phyloP scores from a whole-genome alignment of 1,140 invertebrate species.

The Dinothrombium tinctorium region DNA sequence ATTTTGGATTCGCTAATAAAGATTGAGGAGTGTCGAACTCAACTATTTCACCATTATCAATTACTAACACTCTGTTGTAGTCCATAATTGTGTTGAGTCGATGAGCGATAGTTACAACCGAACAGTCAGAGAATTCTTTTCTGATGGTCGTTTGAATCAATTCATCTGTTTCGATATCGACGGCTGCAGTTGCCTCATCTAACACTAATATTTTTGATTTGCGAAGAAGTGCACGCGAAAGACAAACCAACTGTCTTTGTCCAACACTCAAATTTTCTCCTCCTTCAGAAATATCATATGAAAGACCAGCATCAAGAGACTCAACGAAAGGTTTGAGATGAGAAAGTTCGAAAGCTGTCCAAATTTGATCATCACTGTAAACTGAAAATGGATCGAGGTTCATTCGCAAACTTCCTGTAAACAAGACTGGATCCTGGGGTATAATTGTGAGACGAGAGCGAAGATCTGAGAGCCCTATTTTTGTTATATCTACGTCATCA shows the following conservation, averaged over 20 bases:
- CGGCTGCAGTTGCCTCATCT: slow-evolving; percentile 24
- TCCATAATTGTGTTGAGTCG: slow-evolving; percentile 24
- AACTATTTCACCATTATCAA: slow-evolving; percentile 21
- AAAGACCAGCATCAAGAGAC: slow-evolving; percentile 7
- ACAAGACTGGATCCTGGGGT: slow-evolving; percentile 30
- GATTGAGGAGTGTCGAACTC: slow-evolving; percentile 53
- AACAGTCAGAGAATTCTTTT: slow-evolving; percentile 21
- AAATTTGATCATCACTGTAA: slow-evolving; percentile 19
- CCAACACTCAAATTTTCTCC: slow-evolving; percentile 14
- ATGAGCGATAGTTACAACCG: slow-evolving; percentile 25
- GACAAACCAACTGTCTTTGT: slow-evolving; percentile 24
- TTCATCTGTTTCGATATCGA: slow-evolving; percentile 22
- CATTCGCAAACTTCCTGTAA: slow-evolving; percentile 48
- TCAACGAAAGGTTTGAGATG: slow-evolving; percentile 13
- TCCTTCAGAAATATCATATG: slow-evolving; percentile 8
- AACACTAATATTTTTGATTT: slow-evolving; percentile 5
- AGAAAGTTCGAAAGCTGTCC: slow-evolving; percentile 17
- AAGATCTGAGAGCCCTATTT: slow-evolving; percentile 65
- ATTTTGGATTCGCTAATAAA: slow-evolving; percentile 45
- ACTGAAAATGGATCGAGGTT: slow-evolving; percentile 19
- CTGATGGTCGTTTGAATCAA: slow-evolving; percentile 24
- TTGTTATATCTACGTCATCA: slow-evolving; percentile 61
- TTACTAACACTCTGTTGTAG: slow-evolving; percentile 15
- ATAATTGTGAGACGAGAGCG: slow-evolving; percentile 35
- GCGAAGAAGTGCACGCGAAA: slow-evolving; percentile 27